phyloP scores from a whole-genome alignment of 1,140 invertebrate genomes.

The Cataglyphis hispanica region DNA sequence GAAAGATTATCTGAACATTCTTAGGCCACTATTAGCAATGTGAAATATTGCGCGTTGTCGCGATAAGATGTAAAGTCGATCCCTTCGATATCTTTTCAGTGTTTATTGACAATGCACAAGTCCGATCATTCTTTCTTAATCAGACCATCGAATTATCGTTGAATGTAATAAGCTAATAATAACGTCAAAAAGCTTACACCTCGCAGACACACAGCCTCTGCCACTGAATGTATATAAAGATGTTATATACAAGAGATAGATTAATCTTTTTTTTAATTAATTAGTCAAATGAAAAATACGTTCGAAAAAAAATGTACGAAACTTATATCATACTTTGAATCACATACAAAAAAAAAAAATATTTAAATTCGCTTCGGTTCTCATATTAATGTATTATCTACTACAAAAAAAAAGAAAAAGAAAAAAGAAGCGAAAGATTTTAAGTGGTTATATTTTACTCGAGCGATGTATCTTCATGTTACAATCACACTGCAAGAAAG shows the following conservation, averaged over 20 bases:
- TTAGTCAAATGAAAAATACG: constrained; percentile 66
- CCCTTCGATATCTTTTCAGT: background rate
- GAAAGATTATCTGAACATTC: constrained; percentile 33
- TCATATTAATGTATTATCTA: constrained; percentile 25
- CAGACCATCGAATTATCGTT: constrained; percentile 79
- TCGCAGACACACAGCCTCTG: constrained; percentile 81
- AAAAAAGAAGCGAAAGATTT: constrained; percentile 40
- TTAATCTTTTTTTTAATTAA: constrained; percentile 77
- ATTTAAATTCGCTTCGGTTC: constrained; percentile 24
- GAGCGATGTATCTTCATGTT: constrained; percentile 48
- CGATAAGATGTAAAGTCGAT: background rate
- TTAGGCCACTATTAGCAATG: constrained; percentile 37
- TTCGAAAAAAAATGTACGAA: constrained; percentile 16
- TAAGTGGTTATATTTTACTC: constrained; percentile 60
- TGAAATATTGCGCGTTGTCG: constrained; percentile 23
- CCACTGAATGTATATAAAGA: constrained; percentile 79
- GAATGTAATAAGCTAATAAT: constrained; percentile 76
- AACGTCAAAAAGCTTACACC: constrained; percentile 80
- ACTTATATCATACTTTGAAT: constrained; percentile 18
- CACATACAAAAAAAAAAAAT: background rate
- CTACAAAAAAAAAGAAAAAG: background rate
- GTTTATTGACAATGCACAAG: background rate
- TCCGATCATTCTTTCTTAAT: constrained; percentile 78
- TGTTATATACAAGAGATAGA: constrained; percentile 75
- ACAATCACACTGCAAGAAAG: constrained; percentile 59